These are phyloP conservation scores for Chrysolina oricalcia DNA, from an alignment of 2,888 invertebrate genomes.

Conservation along the genomic window DNA sequence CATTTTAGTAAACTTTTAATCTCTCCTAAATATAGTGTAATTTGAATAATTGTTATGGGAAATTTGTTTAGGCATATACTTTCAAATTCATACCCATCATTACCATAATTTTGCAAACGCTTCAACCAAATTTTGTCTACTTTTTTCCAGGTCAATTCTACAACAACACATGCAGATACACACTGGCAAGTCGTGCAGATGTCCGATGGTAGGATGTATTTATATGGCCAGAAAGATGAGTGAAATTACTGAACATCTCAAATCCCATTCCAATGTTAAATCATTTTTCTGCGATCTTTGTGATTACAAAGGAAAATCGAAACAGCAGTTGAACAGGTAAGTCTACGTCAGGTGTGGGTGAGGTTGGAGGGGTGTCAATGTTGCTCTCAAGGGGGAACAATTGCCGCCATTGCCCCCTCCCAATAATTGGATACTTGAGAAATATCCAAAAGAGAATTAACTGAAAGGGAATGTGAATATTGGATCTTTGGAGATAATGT, in stretches of 20 bases:
- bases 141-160: constrained; percentile 74
- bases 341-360: too few relatives aligned
- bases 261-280: constrained; percentile 74
- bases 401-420: background rate
- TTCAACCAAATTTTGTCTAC: too few relatives aligned
- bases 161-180: constrained; percentile 77
- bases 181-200: constrained; percentile 74
- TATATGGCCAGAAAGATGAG: constrained; percentile 75
- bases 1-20: too few relatives aligned
- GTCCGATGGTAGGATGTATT: constrained; percentile 75
- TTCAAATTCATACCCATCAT: too few relatives aligned
- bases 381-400: too few relatives aligned
- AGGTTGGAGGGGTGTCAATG: too few relatives aligned
- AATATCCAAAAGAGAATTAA: background rate
- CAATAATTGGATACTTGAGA: background rate
- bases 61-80: too few relatives aligned
- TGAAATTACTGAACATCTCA: constrained; percentile 75
- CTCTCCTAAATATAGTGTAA: too few relatives aligned
- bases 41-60: too few relatives aligned
- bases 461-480: too few relatives aligned
- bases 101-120: too few relatives aligned
- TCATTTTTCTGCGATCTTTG: constrained; percentile 74
- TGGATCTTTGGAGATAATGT: too few relatives aligned
- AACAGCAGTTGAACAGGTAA: constrained; percentile 73
- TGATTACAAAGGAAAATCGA: constrained; percentile 74